Percentiles rank a stretch among this genome's conserved stretches.
phyloP scores from a whole-genome alignment of 2,888 invertebrate genomes.

The Cerceris ruficornis region DNA sequence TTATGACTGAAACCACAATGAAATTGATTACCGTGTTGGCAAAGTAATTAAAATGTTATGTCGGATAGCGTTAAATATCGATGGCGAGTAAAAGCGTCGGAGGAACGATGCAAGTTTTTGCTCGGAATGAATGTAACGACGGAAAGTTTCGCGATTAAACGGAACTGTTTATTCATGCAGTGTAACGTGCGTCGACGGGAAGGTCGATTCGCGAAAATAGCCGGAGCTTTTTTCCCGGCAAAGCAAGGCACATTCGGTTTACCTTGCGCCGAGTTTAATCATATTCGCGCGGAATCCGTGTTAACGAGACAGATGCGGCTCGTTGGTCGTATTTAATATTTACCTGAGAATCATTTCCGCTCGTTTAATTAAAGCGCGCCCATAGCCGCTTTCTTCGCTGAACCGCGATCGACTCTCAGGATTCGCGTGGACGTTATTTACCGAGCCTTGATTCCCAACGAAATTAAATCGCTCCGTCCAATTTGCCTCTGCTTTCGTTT shows the following conservation, averaged over 20 bases:
- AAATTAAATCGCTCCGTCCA: slow-evolving; percentile 71
- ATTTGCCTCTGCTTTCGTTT: slow-evolving; percentile 61
- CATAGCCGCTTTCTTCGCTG: slow-evolving; percentile 54
- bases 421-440: slow-evolving; percentile 57
- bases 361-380: slow-evolving; percentile 66
- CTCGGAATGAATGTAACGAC: background rate
- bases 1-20: too few relatives aligned
- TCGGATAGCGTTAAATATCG: background rate
- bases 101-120: background rate
- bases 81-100: background rate
- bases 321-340: slow-evolving; percentile 65
- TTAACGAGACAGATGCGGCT: slow-evolving; percentile 62
- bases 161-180: slow-evolving; percentile 18
- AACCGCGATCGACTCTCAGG: slow-evolving; percentile 61
- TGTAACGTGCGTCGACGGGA: slow-evolving; percentile 9
- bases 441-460: slow-evolving; percentile 67
- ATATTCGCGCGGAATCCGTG: slow-evolving; percentile 60
- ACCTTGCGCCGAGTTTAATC: slow-evolving; percentile 61
- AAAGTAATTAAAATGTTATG: background rate
- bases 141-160: slow-evolving; percentile 3
- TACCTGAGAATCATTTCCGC: slow-evolving; percentile 69
- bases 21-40: background rate
- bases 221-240: slow-evolving; percentile 27
- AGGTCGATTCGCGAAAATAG: slow-evolving; percentile 21
- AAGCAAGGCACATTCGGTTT: slow-evolving; percentile 25